These are phyloP conservation scores for Steinernema hermaphroditum DNA, from an alignment of 2,888 invertebrate species.

Conservation along the genomic window DNA sequence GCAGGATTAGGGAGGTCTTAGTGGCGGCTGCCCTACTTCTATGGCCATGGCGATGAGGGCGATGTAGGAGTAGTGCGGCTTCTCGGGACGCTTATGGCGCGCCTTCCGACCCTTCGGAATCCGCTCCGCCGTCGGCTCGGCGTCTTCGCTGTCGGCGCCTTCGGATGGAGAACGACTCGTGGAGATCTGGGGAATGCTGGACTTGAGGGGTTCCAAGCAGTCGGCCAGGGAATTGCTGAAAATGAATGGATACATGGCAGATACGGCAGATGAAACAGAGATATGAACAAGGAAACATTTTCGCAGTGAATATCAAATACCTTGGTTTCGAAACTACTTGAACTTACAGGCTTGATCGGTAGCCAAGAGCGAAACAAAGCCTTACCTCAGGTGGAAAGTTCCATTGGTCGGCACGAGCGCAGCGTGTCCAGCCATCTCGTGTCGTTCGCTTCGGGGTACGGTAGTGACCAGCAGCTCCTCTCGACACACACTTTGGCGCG, in stretches of 20 bases:
- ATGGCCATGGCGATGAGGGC: conserved; percentile 18
- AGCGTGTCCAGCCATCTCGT: conserved; percentile 9
- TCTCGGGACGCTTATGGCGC: conserved; percentile 20
- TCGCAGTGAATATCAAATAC: neutral
- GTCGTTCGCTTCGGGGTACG: neutral
- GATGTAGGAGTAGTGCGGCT: conserved; percentile 22
- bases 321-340: too few species aligned
- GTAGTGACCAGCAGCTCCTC: conserved; percentile 2
- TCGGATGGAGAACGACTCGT: conserved; percentile 1
- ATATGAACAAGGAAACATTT: neutral
- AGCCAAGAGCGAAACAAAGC: too few species aligned
- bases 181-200: neutral
- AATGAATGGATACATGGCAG: neutral
- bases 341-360: too few species aligned
- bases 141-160: conserved; percentile 7
- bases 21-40: neutral
- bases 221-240: neutral
- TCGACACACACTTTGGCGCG: neutral
- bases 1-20: neutral
- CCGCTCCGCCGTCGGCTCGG: neutral
- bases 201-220: conserved; percentile 3
- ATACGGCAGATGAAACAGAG: neutral
- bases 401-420: neutral
- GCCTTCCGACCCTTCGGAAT: neutral
- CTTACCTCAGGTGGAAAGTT: neutral